phyloP scores from a whole-genome alignment of 2,113 vertebrate genomes.

The Sula dactylatra region DNA sequence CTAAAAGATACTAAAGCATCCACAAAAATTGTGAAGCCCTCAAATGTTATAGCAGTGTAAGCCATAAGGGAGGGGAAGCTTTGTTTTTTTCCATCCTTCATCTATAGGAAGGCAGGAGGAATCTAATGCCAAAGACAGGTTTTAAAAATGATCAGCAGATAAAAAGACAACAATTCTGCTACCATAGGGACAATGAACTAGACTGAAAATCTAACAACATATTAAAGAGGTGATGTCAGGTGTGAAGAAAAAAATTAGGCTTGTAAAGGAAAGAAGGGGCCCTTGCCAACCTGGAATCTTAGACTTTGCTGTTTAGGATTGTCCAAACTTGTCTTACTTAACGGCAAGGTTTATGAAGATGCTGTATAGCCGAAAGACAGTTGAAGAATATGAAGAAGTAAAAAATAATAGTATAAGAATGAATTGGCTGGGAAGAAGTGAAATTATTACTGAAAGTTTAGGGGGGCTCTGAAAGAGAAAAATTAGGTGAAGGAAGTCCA shows the following conservation, averaged over 20 bases:
- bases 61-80: neutral
- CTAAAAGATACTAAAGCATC: neutral
- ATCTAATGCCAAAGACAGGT: neutral
- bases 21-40: neutral
- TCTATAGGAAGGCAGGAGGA: neutral
- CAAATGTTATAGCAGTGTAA: neutral
- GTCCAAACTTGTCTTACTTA: neutral
- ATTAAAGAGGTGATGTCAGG: neutral
- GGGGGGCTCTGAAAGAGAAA: neutral
- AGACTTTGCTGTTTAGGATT: neutral
- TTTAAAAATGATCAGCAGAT: neutral
- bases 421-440: neutral
- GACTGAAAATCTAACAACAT: neutral
- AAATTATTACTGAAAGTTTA: neutral
- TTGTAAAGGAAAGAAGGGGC: neutral
- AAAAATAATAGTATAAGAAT: neutral
- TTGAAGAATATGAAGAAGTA: neutral
- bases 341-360: neutral
- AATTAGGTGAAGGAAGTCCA: neutral
- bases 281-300: neutral
- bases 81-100: neutral
- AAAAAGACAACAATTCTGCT: neutral
- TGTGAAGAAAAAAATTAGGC: neutral
- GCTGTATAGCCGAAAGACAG: neutral
- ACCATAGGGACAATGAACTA: accelerated